phyloP scores from a whole-genome alignment of 2,113 vertebrate species.

The Serilophus lunatus region DNA sequence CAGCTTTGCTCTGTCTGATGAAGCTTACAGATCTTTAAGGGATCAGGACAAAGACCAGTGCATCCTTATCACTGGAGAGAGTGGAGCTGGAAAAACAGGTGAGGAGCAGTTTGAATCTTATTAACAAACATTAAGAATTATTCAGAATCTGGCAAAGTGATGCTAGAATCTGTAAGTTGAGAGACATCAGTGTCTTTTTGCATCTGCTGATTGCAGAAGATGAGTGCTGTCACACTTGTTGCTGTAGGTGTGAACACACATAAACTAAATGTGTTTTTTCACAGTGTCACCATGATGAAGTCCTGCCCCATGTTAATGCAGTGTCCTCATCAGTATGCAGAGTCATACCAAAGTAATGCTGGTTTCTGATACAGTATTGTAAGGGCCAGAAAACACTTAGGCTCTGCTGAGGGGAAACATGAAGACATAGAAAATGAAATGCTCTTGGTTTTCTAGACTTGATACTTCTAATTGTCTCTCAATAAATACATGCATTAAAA shows the following conservation, averaged over 20 bases:
- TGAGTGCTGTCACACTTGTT: not conserved
- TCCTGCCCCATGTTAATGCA: not conserved
- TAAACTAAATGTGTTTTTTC: not conserved
- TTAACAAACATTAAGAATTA: not conserved
- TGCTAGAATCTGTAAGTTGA: not conserved
- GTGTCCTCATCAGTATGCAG: not conserved
- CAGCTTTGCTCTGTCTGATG: constrained; percentile 95
- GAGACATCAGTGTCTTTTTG: not conserved
- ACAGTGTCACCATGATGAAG: not conserved
- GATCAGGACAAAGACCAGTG: constrained; percentile 99
- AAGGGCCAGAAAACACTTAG: not conserved
- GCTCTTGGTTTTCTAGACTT: not conserved
- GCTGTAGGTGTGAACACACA: not conserved
- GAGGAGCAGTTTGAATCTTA: not conserved
- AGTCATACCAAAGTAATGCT: not conserved
- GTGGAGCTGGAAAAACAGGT: constrained; percentile 98
- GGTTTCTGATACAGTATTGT: not conserved
- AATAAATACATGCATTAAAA: not conserved
- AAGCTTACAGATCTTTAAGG: constrained; percentile 95
- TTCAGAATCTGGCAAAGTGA: not conserved
- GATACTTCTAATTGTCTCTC: not conserved
- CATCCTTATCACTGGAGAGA: constrained; percentile 98
- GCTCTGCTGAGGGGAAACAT: not conserved
- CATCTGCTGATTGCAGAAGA: not conserved
- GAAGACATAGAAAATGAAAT: rapidly evolving